Conservation (phyloP, 2,113 vertebrate genomes). For the Cyanoliseus patagonus region DNA sequence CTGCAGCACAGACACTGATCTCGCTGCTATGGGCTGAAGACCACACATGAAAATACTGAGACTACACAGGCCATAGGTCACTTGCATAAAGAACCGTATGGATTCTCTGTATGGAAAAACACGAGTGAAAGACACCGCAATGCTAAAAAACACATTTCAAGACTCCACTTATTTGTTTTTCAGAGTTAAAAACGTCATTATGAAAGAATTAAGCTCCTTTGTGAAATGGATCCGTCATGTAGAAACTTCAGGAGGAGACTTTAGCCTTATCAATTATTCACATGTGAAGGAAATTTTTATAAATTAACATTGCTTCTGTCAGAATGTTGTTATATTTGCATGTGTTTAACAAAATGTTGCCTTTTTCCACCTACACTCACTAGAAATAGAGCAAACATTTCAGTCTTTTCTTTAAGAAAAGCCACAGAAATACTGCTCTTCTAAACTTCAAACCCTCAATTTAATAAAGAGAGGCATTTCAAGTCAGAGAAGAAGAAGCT, state of each 20-base stretch:
- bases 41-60: background rate
- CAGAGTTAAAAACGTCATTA: background rate
- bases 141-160: background rate
- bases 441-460: background rate
- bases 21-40: background rate
- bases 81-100: background rate
- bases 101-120: background rate
- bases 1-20: background rate
- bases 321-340: slow-evolving; percentile 27
- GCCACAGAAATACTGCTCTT: background rate
- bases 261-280: slow-evolving; percentile 4
- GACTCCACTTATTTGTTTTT: background rate
- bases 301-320: slow-evolving; percentile 20
- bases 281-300: background rate
- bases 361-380: slow-evolving; percentile 26
- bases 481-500: background rate
- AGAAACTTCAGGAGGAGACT: slow-evolving; percentile 2
- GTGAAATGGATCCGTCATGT: background rate
- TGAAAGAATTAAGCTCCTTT: background rate
- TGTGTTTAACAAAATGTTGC: slow-evolving; percentile 8
- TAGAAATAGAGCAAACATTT: slow-evolving; percentile 29
- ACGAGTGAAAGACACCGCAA: background rate
- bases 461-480: slow-evolving; percentile 10
- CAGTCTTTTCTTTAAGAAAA: background rate
- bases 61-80: background rate